Conservation (phyloP, 1,140 invertebrate genomes). For the Diachasma alloeum region DNA sequence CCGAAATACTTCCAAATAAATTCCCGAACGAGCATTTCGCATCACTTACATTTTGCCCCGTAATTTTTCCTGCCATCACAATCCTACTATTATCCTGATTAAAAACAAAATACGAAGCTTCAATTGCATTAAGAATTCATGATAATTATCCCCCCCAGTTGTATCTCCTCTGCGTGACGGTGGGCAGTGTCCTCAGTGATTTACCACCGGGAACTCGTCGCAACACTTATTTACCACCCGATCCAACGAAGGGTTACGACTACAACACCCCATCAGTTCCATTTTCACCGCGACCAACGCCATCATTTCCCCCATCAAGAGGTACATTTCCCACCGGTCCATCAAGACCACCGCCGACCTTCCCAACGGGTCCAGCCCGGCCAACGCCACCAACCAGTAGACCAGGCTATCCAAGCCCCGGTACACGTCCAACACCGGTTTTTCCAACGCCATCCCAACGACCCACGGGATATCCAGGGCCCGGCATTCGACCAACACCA, state of each 20-base stretch:
- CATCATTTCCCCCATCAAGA: constrained; percentile 40
- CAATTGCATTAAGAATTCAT: background rate
- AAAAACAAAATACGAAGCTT: no score
- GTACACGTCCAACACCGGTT: constrained; percentile 42
- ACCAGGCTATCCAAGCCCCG: constrained; percentile 33
- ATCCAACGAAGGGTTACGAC: constrained; percentile 69
- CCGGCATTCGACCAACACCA: constrained; percentile 50
- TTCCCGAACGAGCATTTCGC: no score
- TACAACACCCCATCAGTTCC: constrained; percentile 69
- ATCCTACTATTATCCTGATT: no score
- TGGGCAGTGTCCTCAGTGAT: constrained; percentile 52
- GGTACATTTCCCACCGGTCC: constrained; percentile 39
- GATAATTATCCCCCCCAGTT: constrained; percentile 41
- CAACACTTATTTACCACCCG: constrained; percentile 73
- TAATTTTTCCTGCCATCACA: no score
- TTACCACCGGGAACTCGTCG: constrained; percentile 64
- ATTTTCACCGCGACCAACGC: constrained; percentile 61
- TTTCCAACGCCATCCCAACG: constrained; percentile 31
- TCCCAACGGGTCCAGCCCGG: constrained; percentile 39
- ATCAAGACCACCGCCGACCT: constrained; percentile 41
- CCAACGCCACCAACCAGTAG: constrained; percentile 30
- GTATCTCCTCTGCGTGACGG: constrained; percentile 58
- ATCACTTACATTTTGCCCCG: no score
- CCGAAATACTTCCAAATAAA: no score
- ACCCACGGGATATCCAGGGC: constrained; percentile 43